Evolutionary conservation across 2,888 invertebrate genomes (phyloP), one percentile per base, ranked within the genome.

Genomic region (Nudaria mundana): DNA sequence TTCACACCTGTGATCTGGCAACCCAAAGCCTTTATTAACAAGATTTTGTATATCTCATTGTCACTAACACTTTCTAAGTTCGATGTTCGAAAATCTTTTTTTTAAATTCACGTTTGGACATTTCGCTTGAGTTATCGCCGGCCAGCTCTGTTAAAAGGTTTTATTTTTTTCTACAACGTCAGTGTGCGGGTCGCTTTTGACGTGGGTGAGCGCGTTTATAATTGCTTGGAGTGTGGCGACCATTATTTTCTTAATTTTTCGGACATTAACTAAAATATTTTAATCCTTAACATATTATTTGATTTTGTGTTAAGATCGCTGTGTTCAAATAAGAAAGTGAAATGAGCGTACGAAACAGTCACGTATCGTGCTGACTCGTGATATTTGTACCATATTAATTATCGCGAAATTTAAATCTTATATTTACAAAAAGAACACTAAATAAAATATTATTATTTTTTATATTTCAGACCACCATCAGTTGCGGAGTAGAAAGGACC

Each of bases 61-160:
- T 87, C 78, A 73, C 84, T 82, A 86, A 88, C 88, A 88, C 88
- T 88, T 87, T 87, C 88, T 82, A 86, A 75, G 75, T 79, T 85
- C 71, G 64, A 80, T 78, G 76, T 80, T 78, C 64, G 66, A 75
- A 60, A 50, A 58, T 52, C 44, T 69, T 73, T 84, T 83, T 74
- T 69, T 56, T 58, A 47, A 56, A 52, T 65, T 59, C 71, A 76
- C 25, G 76, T 85, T 86, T 85, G 86, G 88, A 86, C 87, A 86
- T 87, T 87, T 88, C 80, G 88, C 86, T 85, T 88, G 87, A 87
- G 80, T 85, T 88, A 88, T 87, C 77, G 80, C 82, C 79, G 80
- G 81, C 79, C 80, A 81, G 82, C 81, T 83, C 82, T 81, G 86
- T 85, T 86, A 83, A 82, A 84, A 82, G 81, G 81, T 80, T 81